A percentile compares a stretch with the other conserved stretches of the same genome.
These are phyloP conservation scores for Acanthacorydalis orientalis DNA, from an alignment of 2,888 invertebrate species.

Conservation along the genomic window DNA sequence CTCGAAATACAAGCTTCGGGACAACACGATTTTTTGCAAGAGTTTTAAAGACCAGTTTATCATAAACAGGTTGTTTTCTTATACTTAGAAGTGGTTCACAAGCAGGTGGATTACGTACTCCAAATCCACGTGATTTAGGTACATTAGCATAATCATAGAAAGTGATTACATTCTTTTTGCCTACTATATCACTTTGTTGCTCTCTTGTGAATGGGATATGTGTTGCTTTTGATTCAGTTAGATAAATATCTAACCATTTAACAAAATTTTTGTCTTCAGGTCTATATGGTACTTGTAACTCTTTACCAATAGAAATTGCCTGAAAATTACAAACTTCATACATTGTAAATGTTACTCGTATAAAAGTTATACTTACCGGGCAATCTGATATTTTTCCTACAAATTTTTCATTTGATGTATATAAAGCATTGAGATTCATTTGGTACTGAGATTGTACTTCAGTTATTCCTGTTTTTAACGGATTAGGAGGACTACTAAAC, in stretches of 20 bases:
- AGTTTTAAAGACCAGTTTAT: constrained; percentile 12
- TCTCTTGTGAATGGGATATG: constrained; percentile 19
- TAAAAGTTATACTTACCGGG: too few species aligned
- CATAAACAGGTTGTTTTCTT: constrained; percentile 12
- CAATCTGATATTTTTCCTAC: too few species aligned
- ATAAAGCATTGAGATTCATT: too few species aligned
- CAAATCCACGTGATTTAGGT: constrained; percentile 12
- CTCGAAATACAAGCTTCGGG: neutral
- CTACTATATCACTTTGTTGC: constrained; percentile 17
- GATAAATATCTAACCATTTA: constrained; percentile 25
- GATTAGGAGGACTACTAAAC: neutral
- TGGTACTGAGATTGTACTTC: neutral
- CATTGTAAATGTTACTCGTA: too few species aligned
- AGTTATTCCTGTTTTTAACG: neutral
- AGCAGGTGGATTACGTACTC: constrained; percentile 8
- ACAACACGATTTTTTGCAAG: constrained; percentile 6
- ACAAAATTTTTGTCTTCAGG: constrained; percentile 21
- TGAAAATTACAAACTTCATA: constrained; percentile 8
- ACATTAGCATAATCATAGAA: constrained; percentile 20
- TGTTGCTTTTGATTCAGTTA: constrained; percentile 20
- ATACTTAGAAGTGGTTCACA: constrained; percentile 10
- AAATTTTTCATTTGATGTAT: too few species aligned
- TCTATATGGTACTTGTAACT: constrained; percentile 22
- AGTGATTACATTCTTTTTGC: constrained; percentile 22
- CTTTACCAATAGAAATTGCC: constrained; percentile 20